phyloP scores from a whole-genome alignment of 2,113 vertebrate genomes.

The Boleophthalmus pectinirostris region DNA sequence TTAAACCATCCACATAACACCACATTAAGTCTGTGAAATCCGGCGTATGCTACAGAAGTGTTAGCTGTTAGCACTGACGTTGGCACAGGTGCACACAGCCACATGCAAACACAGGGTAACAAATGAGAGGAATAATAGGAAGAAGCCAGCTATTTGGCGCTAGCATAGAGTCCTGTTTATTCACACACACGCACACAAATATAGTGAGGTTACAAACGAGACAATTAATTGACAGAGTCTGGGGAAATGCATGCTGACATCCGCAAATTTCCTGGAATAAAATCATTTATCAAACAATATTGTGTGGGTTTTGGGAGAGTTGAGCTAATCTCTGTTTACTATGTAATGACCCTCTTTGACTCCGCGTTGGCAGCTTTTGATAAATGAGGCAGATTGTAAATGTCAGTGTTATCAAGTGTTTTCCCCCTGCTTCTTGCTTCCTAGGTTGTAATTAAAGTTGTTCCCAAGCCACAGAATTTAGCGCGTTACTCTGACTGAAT shows the following conservation, averaged over 20 bases:
- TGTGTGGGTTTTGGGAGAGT: slow-evolving; percentile 59
- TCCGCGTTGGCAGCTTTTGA: slow-evolving; percentile 73
- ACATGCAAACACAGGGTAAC: slow-evolving; percentile 25
- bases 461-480: slow-evolving; percentile 47
- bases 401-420: slow-evolving; percentile 74
- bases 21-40: slow-evolving; percentile 40
- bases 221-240: slow-evolving; percentile 55
- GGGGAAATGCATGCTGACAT: slow-evolving; percentile 54
- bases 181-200: slow-evolving; percentile 17
- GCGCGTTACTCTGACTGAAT: slow-evolving; percentile 20
- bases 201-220: slow-evolving; percentile 39
- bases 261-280: slow-evolving; percentile 52
- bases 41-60: slow-evolving; percentile 25
- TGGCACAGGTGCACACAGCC: slow-evolving; percentile 31
- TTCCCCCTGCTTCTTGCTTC: slow-evolving; percentile 51
- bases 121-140: slow-evolving; percentile 47
- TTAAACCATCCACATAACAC: slow-evolving; percentile 28
- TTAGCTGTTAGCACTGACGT: slow-evolving; percentile 27
- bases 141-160: slow-evolving; percentile 48
- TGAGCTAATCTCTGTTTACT: slow-evolving; percentile 75
- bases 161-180: slow-evolving; percentile 13
- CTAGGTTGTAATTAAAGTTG: slow-evolving; percentile 69
- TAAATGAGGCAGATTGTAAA: slow-evolving; percentile 78
- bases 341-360: slow-evolving; percentile 74
- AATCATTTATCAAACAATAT: slow-evolving; percentile 59